phyloP scores from a whole-genome alignment of 2,113 vertebrate genomes.

The Redunca redunca region DNA sequence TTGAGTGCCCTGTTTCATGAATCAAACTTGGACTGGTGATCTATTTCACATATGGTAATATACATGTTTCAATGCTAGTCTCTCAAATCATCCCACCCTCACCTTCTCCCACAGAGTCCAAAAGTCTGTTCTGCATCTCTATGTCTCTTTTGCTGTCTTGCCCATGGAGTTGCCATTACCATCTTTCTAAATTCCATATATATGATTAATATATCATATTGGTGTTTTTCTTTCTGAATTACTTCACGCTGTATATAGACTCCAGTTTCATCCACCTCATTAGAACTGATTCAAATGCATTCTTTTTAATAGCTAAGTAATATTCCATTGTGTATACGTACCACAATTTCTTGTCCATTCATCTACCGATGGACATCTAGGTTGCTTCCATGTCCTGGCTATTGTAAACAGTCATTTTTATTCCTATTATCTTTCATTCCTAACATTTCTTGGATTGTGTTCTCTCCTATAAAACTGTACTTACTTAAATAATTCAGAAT shows the following conservation, averaged over 20 bases:
- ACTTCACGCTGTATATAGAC: neutral
- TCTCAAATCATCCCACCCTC: neutral
- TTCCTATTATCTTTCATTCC: neutral
- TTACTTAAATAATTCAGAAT: neutral
- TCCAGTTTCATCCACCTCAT: neutral
- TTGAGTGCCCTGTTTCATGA: neutral
- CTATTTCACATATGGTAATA: neutral
- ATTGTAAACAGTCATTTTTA: neutral
- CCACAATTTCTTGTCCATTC: neutral
- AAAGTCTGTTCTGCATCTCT: neutral
- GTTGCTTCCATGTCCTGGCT: neutral
- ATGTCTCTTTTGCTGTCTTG: neutral
- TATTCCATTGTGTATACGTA: neutral
- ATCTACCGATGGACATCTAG: neutral
- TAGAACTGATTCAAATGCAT: neutral
- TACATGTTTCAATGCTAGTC: neutral
- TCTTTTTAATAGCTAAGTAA: neutral
- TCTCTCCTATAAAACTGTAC: neutral
- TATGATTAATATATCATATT: neutral
- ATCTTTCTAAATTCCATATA: neutral
- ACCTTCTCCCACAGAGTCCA: neutral
- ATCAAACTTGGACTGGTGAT: neutral
- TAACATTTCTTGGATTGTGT: neutral
- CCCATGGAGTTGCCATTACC: fast-evolving
- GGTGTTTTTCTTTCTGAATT: neutral